These are phyloP conservation scores for Frankliniella fusca DNA, from an alignment of 2,888 invertebrate species.

Conservation along the genomic window DNA sequence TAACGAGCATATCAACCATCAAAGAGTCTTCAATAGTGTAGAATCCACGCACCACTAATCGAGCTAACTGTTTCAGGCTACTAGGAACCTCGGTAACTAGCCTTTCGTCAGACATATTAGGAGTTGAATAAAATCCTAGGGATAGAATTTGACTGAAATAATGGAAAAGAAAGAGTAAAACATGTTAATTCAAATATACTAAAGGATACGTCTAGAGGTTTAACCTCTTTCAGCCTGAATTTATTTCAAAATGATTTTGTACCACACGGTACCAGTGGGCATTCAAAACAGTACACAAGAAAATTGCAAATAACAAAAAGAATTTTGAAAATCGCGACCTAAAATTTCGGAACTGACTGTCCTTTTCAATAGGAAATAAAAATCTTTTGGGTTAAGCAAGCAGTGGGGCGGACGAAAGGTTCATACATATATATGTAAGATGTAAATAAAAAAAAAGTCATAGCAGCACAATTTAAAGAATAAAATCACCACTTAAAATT, in stretches of 20 bases:
- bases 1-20: slow-evolving; percentile 90
- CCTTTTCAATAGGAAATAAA: no score
- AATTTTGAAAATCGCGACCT: no score
- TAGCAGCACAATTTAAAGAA: neutral
- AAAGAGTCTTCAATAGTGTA: slow-evolving; percentile 91
- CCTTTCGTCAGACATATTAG: slow-evolving; percentile 64
- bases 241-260: no score
- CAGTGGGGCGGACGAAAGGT: no score
- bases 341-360: no score
- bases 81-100: slow-evolving; percentile 89
- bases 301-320: no score
- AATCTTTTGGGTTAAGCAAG: no score
- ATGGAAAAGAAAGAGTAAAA: neutral
- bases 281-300: no score
- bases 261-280: no score
- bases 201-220: no score
- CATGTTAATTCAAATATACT: neutral
- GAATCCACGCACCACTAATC: slow-evolving; percentile 88
- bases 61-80: slow-evolving; percentile 84
- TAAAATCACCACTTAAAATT: neutral
- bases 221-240: no score
- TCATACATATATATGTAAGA: neutral
- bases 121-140: neutral
- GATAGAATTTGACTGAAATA: neutral
- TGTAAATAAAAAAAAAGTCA: neutral